These are phyloP conservation scores for Solenodon paradoxus DNA, from an alignment of 2,113 vertebrate species.

Conservation along the genomic window DNA sequence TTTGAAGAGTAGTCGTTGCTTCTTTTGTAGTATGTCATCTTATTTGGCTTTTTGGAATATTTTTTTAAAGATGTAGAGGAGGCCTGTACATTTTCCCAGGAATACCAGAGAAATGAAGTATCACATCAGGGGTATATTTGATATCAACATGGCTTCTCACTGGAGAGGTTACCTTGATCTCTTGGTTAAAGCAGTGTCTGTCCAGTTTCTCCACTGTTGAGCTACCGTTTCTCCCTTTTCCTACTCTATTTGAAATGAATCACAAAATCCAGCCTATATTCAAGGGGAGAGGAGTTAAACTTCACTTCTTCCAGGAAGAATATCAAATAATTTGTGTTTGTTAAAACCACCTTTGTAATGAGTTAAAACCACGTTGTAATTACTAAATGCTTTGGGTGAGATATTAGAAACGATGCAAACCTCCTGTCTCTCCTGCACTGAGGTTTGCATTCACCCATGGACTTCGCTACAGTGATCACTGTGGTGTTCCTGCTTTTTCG, in stretches of 20 bases:
- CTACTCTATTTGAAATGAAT: neutral
- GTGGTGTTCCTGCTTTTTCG: neutral
- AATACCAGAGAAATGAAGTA: neutral
- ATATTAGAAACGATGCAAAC: neutral
- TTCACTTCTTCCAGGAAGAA: neutral
- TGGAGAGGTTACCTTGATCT: neutral
- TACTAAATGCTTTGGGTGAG: neutral
- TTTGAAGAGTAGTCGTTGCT: neutral
- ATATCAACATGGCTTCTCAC: neutral
- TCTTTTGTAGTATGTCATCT: neutral
- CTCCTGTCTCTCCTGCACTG: neutral
- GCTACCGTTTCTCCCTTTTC: neutral
- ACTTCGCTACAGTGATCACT: neutral
- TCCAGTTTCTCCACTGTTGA: neutral
- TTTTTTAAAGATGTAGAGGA: neutral
- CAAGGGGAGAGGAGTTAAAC: neutral
- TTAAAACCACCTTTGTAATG: constrained; percentile 18
- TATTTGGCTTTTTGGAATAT: neutral
- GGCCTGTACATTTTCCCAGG: neutral
- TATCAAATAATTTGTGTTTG: neutral
- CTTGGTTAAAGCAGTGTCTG: neutral
- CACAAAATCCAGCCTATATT: neutral
- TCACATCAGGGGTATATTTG: neutral
- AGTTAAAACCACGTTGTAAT: too few species aligned
- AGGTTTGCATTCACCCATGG: neutral